These are phyloP conservation scores for Batillaria attramentaria DNA, from an alignment of 1,140 invertebrate species.

Conservation along the genomic window DNA sequence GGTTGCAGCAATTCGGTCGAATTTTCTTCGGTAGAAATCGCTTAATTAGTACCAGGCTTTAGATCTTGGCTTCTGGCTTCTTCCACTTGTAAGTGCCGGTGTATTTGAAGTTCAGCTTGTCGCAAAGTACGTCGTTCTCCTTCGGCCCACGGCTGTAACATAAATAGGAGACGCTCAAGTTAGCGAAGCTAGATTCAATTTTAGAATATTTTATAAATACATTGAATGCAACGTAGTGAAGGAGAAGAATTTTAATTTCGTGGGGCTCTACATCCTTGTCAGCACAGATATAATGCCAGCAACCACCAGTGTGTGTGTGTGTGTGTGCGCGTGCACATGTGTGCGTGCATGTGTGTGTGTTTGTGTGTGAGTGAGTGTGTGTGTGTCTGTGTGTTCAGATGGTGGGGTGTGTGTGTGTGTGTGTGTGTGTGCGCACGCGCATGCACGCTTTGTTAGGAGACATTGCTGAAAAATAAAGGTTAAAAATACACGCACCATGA, in stretches of 20 bases:
- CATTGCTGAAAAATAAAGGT: too few species aligned
- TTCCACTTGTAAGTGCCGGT: conserved; percentile 97
- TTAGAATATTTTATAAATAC: too few species aligned
- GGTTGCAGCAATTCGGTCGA: too few species aligned
- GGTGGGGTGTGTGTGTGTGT: conserved; percentile 3
- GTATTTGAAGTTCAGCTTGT: conserved; percentile 89
- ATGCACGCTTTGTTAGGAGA: too few species aligned
- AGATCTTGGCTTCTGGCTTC: conserved; percentile 37
- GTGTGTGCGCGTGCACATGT: not conserved
- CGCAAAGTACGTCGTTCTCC: conserved; percentile 88
- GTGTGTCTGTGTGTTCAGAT: not conserved
- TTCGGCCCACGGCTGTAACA: conserved; percentile 83
- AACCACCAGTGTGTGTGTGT: conserved; percentile 16
- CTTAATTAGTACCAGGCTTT: too few species aligned
- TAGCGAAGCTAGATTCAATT: too few species aligned
- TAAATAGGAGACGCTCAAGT: too few species aligned
- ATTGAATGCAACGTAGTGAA: not conserved
- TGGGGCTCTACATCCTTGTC: too few species aligned
- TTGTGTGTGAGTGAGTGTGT: not conserved
- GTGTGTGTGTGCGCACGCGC: not conserved
- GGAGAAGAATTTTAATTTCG: not conserved
- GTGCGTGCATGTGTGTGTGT: not conserved
- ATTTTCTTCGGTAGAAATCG: too few species aligned
- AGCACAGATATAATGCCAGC: too few species aligned
- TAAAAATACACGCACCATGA: too few species aligned